phyloP scores from a whole-genome alignment of 2,888 invertebrate genomes.

The Hydraecia micacea region DNA sequence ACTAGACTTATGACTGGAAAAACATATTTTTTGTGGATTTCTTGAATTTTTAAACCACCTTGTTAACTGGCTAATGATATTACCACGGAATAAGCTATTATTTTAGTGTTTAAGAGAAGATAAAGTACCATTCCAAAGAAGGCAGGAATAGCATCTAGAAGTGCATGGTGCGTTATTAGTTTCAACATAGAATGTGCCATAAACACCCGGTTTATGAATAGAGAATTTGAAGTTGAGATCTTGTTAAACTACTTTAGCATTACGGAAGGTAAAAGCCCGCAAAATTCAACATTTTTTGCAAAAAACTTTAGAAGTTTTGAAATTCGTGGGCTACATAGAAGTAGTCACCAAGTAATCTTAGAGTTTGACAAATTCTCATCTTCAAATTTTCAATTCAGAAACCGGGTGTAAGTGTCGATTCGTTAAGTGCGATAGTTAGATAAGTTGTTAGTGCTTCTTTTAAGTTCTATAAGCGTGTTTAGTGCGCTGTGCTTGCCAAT shows the following conservation, averaged over 20 bases:
- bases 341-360: background rate
- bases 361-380: background rate
- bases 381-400: background rate
- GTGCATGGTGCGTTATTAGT: slow-evolving; percentile 49
- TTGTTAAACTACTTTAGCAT: background rate
- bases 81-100: background rate
- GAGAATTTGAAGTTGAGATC: background rate
- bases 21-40: background rate
- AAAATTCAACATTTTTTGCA: background rate
- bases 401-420: background rate
- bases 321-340: background rate
- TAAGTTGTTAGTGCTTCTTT: slow-evolving; percentile 38
- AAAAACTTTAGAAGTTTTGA: background rate
- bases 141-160: slow-evolving; percentile 25
- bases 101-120: background rate
- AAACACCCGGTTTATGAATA: background rate
- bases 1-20: background rate
- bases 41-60: background rate
- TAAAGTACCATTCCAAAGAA: background rate
- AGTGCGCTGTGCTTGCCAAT: slow-evolving; percentile 45
- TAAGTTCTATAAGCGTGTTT: slow-evolving; percentile 52
- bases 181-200: slow-evolving; percentile 26
- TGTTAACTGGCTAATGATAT: background rate
- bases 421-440: slow-evolving; percentile 30
- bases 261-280: too few relatives aligned